phyloP scores from a whole-genome alignment of 2,113 vertebrate species.

The mouse (Mus musculus) region DNA sequence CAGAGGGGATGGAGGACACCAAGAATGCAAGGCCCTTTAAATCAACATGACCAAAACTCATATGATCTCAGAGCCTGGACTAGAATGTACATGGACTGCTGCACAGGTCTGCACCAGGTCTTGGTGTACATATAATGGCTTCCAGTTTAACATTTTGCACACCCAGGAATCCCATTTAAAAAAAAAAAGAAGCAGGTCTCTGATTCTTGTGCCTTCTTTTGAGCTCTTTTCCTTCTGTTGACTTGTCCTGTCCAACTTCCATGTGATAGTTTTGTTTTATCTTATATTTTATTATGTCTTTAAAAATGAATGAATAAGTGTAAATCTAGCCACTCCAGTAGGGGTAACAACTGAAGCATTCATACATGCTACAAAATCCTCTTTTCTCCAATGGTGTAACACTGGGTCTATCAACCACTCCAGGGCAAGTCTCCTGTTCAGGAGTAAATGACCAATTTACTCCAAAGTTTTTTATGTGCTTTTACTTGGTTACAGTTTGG shows the following conservation, averaged over 20 bases:
- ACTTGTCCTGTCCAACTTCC: background rate
- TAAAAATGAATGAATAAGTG: background rate
- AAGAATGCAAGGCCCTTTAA: background rate
- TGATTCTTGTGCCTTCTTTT: background rate
- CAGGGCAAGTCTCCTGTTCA: background rate
- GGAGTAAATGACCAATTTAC: background rate
- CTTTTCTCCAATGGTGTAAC: background rate
- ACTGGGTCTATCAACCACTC: background rate
- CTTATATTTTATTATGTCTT: background rate
- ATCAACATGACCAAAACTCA: background rate
- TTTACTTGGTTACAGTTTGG: background rate
- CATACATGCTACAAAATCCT: background rate
- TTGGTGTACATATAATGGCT: background rate
- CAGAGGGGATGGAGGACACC: background rate
- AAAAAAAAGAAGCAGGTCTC: background rate
- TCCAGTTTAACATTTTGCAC: background rate
- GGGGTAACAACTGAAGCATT: background rate
- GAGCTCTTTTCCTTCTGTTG: background rate
- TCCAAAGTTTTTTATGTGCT: background rate
- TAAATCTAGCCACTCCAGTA: background rate
- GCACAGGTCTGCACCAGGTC: background rate
- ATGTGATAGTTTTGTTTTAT: background rate
- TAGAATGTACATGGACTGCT: background rate
- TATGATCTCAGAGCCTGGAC: background rate
- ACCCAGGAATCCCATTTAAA: background rate